A percentile compares a stretch with the other conserved stretches of the same genome.
Conservation (phyloP, 2,888 invertebrate genomes). For the Monopis laevigella region DNA sequence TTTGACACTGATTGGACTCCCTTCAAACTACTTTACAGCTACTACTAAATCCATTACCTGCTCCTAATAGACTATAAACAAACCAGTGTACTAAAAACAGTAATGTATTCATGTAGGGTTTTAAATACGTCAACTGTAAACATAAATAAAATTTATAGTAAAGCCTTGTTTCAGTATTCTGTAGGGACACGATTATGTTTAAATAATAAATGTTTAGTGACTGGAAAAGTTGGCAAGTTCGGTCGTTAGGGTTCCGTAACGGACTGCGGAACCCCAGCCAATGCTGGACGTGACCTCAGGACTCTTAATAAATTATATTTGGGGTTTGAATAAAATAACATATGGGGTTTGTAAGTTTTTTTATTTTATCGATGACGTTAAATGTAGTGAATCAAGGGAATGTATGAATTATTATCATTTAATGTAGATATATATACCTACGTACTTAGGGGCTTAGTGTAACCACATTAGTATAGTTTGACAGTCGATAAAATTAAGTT, state of each 20-base stretch:
- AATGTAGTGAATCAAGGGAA: no score
- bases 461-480: no score
- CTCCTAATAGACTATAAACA: not conserved
- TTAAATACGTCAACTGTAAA: not conserved
- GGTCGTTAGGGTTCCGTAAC: constrained; percentile 30
- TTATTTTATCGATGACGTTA: no score
- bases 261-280: not conserved
- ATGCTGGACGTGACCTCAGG: not conserved
- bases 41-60: not conserved
- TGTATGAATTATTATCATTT: no score
- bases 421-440: no score
- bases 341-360: no score
- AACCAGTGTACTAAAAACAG: not conserved
- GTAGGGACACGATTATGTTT: constrained; percentile 27
- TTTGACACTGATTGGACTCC: constrained; percentile 7
- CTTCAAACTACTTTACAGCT: not conserved
- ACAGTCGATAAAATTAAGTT: no score
- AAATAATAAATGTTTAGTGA: constrained; percentile 35
- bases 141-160: constrained; percentile 8
- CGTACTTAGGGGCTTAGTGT: no score
- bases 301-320: constrained; percentile 6
- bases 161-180: constrained; percentile 5
- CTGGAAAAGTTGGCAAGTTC: constrained; percentile 29
- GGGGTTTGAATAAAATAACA: constrained; percentile 6
- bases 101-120: not conserved